A percentile compares a stretch with the other conserved stretches of the same genome.
Evolutionary conservation across 2,113 vertebrate species (phyloP).

Genomic region (Mus pahari): DNA sequence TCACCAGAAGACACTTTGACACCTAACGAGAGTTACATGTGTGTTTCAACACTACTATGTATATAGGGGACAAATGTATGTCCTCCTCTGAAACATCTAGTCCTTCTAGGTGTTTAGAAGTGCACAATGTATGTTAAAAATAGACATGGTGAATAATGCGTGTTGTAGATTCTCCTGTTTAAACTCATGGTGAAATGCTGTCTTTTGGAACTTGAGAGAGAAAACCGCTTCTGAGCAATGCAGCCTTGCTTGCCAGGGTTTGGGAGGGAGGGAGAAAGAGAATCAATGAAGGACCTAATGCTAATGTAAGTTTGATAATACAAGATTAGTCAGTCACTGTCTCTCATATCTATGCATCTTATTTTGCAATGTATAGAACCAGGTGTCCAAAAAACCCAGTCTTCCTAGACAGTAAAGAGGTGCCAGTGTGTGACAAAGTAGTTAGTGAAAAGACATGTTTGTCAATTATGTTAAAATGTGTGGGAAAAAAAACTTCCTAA

Average conservation of each 20-base stretch:
- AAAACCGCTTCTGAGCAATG: background rate
- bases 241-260: background rate
- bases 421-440: no score
- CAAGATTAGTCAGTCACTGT: background rate
- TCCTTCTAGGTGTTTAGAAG: no score
- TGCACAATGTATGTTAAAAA: no score
- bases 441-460: no score
- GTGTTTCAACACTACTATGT: no score
- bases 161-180: no score
- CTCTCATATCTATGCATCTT: slow-evolving; percentile 13
- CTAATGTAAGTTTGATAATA: background rate
- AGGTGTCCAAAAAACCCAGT: background rate
- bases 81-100: no score
- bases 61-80: no score
- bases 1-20: slow-evolving; percentile 58
- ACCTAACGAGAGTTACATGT: background rate
- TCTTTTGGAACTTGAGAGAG: no score
- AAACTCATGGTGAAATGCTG: no score
- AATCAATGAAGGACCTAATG: background rate
- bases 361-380: background rate
- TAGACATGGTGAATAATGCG: no score
- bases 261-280: background rate
- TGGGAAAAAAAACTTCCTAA: background rate
- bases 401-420: no score
- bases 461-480: background rate